These are phyloP conservation scores for Erpornis zantholeuca DNA, from an alignment of 2,113 vertebrate species.

Conservation along the genomic window DNA sequence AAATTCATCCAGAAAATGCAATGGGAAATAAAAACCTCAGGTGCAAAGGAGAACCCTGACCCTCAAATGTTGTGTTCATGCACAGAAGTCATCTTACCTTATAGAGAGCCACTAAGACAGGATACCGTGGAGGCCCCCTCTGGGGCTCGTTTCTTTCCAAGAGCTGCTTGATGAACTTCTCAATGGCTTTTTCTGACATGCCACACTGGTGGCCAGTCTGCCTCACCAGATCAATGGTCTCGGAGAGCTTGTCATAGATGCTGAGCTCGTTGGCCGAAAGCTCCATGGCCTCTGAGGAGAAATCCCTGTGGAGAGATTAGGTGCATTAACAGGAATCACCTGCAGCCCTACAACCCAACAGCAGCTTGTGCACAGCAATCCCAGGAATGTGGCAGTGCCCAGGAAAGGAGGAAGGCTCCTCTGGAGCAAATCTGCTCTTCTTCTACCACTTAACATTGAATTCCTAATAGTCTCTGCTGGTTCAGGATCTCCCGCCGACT, in stretches of 20 bases:
- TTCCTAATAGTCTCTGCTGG: not conserved
- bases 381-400: not conserved
- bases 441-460: no score
- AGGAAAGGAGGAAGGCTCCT: not conserved
- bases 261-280: conserved; percentile 87
- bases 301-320: conserved; percentile 57
- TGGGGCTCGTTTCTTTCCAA: conserved; percentile 92
- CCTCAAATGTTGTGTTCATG: not conserved
- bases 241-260: conserved; percentile 94
- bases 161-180: conserved; percentile 93
- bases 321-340: not conserved
- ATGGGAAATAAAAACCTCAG: not conserved
- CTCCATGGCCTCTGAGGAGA: conserved; percentile 78
- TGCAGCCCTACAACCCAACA: not conserved
- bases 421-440: not conserved
- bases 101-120: conserved; percentile 77
- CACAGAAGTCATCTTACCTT: conserved; percentile 75
- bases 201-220: conserved; percentile 94
- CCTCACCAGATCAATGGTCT: conserved; percentile 91
- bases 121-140: conserved; percentile 83
- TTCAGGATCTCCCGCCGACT: not conserved
- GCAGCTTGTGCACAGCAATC: not conserved
- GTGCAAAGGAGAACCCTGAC: not conserved
- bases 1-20: not conserved
- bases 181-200: conserved; percentile 93